These are phyloP conservation scores for Crotalus tigris DNA, from an alignment of 2,113 vertebrate genomes.

Conservation along the genomic window DNA sequence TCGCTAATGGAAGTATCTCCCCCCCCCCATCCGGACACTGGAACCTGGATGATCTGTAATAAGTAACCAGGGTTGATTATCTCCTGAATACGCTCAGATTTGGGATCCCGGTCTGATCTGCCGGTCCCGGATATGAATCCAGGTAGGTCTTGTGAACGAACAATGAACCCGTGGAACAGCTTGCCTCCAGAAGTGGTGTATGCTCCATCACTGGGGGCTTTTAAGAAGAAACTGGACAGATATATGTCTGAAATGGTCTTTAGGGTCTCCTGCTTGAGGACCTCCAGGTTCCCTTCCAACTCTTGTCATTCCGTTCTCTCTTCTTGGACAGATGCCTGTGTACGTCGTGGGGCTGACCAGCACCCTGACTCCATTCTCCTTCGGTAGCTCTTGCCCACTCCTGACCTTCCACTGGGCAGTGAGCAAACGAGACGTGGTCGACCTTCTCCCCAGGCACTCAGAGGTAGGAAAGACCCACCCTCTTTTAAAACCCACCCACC, in stretches of 20 bases:
- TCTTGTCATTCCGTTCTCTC: background rate
- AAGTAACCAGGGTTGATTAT: background rate
- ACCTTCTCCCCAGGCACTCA: slow-evolving; percentile 61
- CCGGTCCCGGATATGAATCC: background rate
- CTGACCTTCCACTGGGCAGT: slow-evolving; percentile 71
- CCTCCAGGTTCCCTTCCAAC: background rate
- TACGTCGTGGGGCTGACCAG: slow-evolving; percentile 68
- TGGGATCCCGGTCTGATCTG: background rate
- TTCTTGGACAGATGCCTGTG: slow-evolving; percentile 70
- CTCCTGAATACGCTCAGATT: background rate
- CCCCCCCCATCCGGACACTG: background rate
- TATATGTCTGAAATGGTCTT: background rate
- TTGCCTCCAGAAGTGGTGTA: too few relatives aligned
- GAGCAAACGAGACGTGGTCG: slow-evolving; percentile 68
- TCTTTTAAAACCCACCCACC: background rate
- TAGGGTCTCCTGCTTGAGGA: too few relatives aligned
- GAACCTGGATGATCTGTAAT: too few relatives aligned
- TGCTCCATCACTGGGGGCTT: too few relatives aligned
- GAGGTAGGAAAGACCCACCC: slow-evolving; percentile 57
- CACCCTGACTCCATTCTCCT: slow-evolving; percentile 70
- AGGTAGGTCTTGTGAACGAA: too few relatives aligned
- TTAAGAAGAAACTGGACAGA: too few relatives aligned
- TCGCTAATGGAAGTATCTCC: background rate
- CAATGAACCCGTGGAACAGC: too few relatives aligned
- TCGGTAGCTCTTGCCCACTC: slow-evolving; percentile 61